These are phyloP conservation scores for Rhodinocichla rosea DNA, from an alignment of 2,113 vertebrate species.

Conservation along the genomic window DNA sequence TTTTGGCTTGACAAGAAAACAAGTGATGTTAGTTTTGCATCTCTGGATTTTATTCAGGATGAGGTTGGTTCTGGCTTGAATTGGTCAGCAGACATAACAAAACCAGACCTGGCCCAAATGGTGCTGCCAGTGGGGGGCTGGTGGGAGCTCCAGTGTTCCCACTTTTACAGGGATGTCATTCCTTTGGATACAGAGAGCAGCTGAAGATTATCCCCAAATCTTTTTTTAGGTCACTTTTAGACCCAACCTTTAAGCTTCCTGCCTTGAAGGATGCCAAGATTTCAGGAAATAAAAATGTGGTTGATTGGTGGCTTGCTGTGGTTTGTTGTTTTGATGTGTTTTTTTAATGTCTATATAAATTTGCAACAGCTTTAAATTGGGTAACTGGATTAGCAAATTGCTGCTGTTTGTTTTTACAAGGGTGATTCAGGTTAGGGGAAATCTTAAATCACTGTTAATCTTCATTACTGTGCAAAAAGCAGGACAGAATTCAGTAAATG, in stretches of 20 bases:
- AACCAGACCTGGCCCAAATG: background rate
- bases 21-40: conserved; percentile 1
- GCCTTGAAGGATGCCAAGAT: background rate
- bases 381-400: conserved; percentile 22
- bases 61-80: background rate
- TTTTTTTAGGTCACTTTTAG: background rate
- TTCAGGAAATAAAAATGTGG: background rate
- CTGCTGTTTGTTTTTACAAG: background rate
- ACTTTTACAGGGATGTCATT: background rate
- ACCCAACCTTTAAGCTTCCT: background rate
- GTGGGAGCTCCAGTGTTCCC: rapidly evolving
- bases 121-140: background rate
- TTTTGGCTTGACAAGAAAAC: background rate
- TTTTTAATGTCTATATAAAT: background rate
- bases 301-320: background rate
- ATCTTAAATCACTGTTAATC: background rate
- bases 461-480: background rate
- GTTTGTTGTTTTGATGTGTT: background rate
- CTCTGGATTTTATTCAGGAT: background rate
- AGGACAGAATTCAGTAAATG: background rate
- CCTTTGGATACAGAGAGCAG: background rate
- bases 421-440: conserved; percentile 5
- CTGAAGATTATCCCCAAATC: background rate
- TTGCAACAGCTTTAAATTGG: background rate
- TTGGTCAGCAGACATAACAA: rapidly evolving